Evolutionary conservation across 2,888 invertebrate genomes (phyloP), one percentile per base, ranked within the genome.

Genomic region (Cenopis cana): DNA sequence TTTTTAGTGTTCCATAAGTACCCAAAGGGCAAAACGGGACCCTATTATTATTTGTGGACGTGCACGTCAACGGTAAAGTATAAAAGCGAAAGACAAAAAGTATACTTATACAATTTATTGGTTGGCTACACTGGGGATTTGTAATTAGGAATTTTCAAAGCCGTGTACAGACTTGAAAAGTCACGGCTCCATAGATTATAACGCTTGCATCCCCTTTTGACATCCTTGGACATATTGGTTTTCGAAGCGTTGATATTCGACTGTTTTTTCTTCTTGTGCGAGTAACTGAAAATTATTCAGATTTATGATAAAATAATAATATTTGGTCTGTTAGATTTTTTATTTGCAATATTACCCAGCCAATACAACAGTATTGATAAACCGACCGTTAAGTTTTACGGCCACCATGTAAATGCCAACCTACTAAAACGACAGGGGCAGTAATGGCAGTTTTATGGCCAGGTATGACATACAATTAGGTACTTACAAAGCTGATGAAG

Each of bases 151-250:
- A 91, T 83, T 75, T 90, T 91, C 12, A 78, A 81, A 20, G 86
- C 89, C 2, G 84, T 87, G 70, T 88, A 90, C 0, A 91, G 82
- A 18, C 81, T 77, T 0, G 89, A 87, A 60, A 89, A 84, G 71
- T 91, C 84, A 60, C 82, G 82, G 2, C 85, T 85, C 89, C 90
- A 90, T 0, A 90, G 81, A 60, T 79, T 87, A 74, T 82, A 87
- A 0, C 85, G 81, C 70, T 84, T 86, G 3, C 49, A 57, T 2
- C 55, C 68, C 54, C 74, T 71, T 18, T 54, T 64, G 29, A 12
- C 6, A n/a, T 20, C 14, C 10, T 17, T 50, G 11, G 20, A 4
- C 17, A 20, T 14, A 11, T 11, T 60, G 24, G 17, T 18, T 38
- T 50, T 11, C 20, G 62, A 12, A 14, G 49, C 3, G 29, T 18